phyloP scores from a whole-genome alignment of 92 coral and sea anemone species.

The Chrysogorgia sp. region DNA sequence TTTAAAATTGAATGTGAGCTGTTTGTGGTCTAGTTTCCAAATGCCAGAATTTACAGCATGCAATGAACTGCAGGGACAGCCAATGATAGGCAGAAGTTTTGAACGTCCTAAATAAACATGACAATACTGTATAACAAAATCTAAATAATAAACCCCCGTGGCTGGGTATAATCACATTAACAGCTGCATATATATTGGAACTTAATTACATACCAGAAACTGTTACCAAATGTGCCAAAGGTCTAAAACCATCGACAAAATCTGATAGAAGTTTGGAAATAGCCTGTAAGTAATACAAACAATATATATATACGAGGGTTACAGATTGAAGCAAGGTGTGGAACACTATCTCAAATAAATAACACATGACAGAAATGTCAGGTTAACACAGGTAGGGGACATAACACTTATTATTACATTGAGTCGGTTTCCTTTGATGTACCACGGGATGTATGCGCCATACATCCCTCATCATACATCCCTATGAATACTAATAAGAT shows the following conservation, averaged over 20 bases:
- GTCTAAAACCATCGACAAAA: slow-evolving; percentile 82
- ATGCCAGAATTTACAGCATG: slow-evolving; percentile 59
- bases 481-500: too few relatives aligned
- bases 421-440: too few relatives aligned
- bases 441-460: too few relatives aligned
- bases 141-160: too few relatives aligned
- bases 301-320: background rate
- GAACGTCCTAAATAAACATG: slow-evolving; percentile 71
- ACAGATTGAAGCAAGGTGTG: too few relatives aligned
- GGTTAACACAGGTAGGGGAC: too few relatives aligned
- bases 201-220: slow-evolving; percentile 86
- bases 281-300: slow-evolving; percentile 58
- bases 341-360: too few relatives aligned
- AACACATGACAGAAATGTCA: too few relatives aligned
- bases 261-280: slow-evolving; percentile 84
- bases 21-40: slow-evolving; percentile 91
- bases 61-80: slow-evolving; percentile 87
- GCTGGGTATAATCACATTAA: too few relatives aligned
- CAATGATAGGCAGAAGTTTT: slow-evolving; percentile 87
- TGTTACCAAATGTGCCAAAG: slow-evolving; percentile 87
- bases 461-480: too few relatives aligned
- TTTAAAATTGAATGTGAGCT: slow-evolving; percentile 81
- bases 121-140: background rate
- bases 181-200: too few relatives aligned
- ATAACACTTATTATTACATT: too few relatives aligned